A percentile compares a stretch with the other conserved stretches of the same genome.
These are phyloP conservation scores for Axea sp. DNA, from an alignment of 2,888 invertebrate genomes.

Conservation along the genomic window DNA sequence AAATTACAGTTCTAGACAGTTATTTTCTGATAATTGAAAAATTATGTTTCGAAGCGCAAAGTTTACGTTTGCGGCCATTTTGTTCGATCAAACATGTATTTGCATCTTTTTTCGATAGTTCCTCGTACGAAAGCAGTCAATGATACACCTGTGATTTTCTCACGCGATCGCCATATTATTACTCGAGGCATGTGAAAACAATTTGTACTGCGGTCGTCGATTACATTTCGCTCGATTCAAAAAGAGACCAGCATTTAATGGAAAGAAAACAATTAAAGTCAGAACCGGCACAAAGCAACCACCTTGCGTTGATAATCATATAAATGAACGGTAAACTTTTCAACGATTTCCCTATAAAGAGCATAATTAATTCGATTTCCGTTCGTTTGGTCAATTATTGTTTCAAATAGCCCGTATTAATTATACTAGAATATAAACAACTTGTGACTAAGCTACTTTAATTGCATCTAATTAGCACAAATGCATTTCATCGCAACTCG, in stretches of 20 bases:
- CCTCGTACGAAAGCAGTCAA: constrained; percentile 4
- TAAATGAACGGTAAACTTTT: constrained; percentile 23
- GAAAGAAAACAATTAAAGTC: constrained; percentile 53
- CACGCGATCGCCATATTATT: constrained; percentile 44
- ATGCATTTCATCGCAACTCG: too few species aligned
- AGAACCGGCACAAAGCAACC: constrained; percentile 16
- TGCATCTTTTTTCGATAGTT: constrained; percentile 13
- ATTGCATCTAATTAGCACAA: too few species aligned
- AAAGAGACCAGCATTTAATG: constrained; percentile 40
- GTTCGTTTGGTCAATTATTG: not conserved
- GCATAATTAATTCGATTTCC: constrained; percentile 16
- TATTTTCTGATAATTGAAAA: constrained; percentile 46
- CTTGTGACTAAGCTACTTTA: too few species aligned
- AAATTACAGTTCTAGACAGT: too few species aligned
- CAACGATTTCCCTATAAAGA: constrained; percentile 7
- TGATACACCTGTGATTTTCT: constrained; percentile 37
- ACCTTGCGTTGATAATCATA: constrained; percentile 29
- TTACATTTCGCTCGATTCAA: constrained; percentile 33
- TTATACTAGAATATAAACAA: too few species aligned
- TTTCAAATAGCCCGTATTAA: constrained; percentile 6
- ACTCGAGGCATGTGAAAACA: constrained; percentile 47
- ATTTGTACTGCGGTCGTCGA: constrained; percentile 46
- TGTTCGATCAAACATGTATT: constrained; percentile 2
- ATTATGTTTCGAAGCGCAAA: constrained; percentile 21
- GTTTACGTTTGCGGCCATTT: constrained; percentile 1